phyloP scores from a whole-genome alignment of 2,113 vertebrate species.

The Uria lomvia region DNA sequence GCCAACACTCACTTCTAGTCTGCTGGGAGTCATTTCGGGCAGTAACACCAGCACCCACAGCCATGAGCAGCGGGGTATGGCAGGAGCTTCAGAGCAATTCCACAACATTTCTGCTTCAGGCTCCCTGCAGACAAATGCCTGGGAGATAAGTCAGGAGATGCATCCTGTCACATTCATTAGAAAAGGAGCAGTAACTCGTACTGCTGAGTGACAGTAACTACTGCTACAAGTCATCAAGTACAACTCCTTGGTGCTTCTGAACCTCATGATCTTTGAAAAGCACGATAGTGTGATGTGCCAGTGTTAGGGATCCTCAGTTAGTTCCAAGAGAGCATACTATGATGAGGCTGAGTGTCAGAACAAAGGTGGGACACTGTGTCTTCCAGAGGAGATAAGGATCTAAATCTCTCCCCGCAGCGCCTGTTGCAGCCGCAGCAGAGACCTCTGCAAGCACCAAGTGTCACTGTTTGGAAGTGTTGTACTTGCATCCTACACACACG shows the following conservation, averaged over 20 bases:
- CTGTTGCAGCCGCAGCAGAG: not conserved
- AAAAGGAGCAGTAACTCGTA: not conserved
- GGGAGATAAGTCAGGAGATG: not conserved
- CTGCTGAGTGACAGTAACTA: not conserved
- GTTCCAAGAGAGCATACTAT: not conserved
- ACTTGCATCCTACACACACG: too few relatives aligned
- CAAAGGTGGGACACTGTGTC: not conserved
- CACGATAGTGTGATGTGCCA: not conserved
- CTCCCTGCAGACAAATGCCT: not conserved
- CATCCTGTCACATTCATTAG: not conserved
- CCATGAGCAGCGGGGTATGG: not conserved
- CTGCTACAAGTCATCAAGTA: not conserved
- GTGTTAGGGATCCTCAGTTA: not conserved
- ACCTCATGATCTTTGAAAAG: not conserved
- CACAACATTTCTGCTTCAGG: not conserved
- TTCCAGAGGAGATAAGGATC: not conserved
- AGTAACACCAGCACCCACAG: not conserved
- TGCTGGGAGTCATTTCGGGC: not conserved
- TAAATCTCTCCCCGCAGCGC: not conserved
- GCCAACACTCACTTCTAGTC: not conserved
- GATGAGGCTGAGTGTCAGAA: not conserved
- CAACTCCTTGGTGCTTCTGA: not conserved
- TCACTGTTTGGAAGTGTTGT: not conserved
- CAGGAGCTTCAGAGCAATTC: not conserved
- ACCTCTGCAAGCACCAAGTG: not conserved